Evolutionary conservation across 2,797 vertebrate genomes (phyloP), one percentile per base, ranked within the genome.

Genomic region (Leuciscus waleckii): DNA sequence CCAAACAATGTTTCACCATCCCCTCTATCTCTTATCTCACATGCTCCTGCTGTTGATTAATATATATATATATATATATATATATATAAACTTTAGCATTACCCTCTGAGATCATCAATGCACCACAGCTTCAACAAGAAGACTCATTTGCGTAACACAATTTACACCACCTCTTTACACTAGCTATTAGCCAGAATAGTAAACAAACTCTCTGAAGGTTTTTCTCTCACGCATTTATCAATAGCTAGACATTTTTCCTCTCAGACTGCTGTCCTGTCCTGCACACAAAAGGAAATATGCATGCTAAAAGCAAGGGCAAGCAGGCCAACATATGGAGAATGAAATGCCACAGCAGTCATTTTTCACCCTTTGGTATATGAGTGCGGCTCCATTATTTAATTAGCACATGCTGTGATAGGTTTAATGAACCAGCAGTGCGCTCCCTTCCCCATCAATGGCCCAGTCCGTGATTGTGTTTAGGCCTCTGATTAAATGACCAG

Each of bases 261-360:
- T 83, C 43, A 17, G 8, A 29, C 16, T 10, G 23, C 5, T 41
- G 26, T 17, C 39, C 43, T 76, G 43, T 29, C 58, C 1, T 29
- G 68, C 49, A 68, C 68, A 82, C 23, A 65, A 73, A 79, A 65
- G n/a, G 67, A 69, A 74, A 29, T 70, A 76, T 39, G n/a, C 46
- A 83, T 71, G 81, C 51, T 79, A 49, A 89, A 82, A 73, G 65
- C 84, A 83, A 75, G 51, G 35, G 17, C 79, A 68, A 75, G 54
- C 26, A 68, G 9, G 32, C 41, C 35, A 82, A 87, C 86, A 84
- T 79, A 81, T 56, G 82, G 54, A 69, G 87, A 91, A 87, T 77
- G 51, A 86, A 89, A 91, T 89, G 90, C 92, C 90, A 92, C 71
- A 88, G 89, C 92, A 90, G 93, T 90, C 80, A 84, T 90, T 88